Evolutionary conservation across 2,888 invertebrate genomes (phyloP).

Genomic region (Eristalis arbustorum): DNA sequence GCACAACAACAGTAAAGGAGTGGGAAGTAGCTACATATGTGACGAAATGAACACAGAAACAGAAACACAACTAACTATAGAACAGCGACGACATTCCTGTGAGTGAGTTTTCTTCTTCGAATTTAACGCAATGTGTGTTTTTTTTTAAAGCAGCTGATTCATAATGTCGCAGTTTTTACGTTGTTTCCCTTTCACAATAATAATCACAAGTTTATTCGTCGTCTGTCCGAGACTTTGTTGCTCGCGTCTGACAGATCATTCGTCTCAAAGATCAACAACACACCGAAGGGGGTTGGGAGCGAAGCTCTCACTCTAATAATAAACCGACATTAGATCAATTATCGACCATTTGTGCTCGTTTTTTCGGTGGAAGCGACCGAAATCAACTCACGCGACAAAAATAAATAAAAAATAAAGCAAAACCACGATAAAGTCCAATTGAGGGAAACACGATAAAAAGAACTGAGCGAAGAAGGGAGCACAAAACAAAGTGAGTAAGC

Average conservation of each 20-base stretch:
- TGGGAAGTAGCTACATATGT: not conserved
- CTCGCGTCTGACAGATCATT: slow-evolving; percentile 45
- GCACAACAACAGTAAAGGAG: not conserved
- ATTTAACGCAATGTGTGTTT: not conserved
- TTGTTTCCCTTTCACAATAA: not conserved
- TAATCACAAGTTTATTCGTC: not conserved
- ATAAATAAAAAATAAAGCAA: slow-evolving; percentile 8
- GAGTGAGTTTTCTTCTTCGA: not conserved
- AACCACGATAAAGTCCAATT: slow-evolving; percentile 48
- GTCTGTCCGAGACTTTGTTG: not conserved
- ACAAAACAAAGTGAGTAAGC: not conserved
- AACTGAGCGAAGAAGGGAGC: not conserved
- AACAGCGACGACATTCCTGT: slow-evolving; percentile 41
- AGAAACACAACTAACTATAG: slow-evolving; percentile 48
- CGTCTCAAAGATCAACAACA: slow-evolving; percentile 34
- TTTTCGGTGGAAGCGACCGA: slow-evolving; percentile 38
- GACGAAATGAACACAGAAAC: not conserved
- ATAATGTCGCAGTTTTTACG: not conserved
- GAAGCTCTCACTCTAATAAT: slow-evolving; percentile 43
- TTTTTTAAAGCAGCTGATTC: slow-evolving; percentile 3
- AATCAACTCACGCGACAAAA: slow-evolving; percentile 50
- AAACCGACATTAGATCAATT: slow-evolving; percentile 39
- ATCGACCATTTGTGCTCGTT: slow-evolving; percentile 31
- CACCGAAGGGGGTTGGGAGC: not conserved
- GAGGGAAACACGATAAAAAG: slow-evolving; percentile 48